Evolutionary conservation across 2,797 vertebrate genomes (phyloP).

Genomic region (Rachycentron canadum): DNA sequence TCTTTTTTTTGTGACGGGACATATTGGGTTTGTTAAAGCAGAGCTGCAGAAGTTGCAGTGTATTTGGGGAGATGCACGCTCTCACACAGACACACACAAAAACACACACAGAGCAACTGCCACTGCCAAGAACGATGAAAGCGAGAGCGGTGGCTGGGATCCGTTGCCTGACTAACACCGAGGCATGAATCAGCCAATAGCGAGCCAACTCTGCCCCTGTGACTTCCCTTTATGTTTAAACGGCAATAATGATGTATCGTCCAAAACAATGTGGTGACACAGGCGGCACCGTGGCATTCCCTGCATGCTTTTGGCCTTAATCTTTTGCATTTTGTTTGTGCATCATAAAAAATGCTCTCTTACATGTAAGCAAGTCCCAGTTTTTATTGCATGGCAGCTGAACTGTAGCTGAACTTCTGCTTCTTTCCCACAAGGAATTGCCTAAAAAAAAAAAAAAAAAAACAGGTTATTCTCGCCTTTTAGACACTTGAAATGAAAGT

Average conservation of each 20-base stretch:
- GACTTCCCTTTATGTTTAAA: conserved; percentile 67
- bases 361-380: conserved; percentile 14
- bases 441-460: conserved; percentile 18
- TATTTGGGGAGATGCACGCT: conserved; percentile 48
- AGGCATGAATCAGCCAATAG: conserved; percentile 75
- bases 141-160: conserved; percentile 68
- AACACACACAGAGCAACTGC: conserved; percentile 42
- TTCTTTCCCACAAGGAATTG: conserved; percentile 38
- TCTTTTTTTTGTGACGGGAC: conserved; percentile 9
- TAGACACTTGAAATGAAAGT: not conserved
- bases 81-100: conserved; percentile 47
- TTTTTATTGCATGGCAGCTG: conserved; percentile 24
- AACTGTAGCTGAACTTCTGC: conserved; percentile 58
- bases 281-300: conserved; percentile 51
- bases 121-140: conserved; percentile 70
- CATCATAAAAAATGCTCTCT: not conserved
- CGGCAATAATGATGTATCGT: conserved; percentile 50
- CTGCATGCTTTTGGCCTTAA: conserved; percentile 30
- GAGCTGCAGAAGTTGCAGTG: conserved; percentile 55
- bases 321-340: conserved; percentile 32
- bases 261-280: conserved; percentile 61
- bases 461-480: not conserved
- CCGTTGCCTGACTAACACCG: conserved; percentile 75
- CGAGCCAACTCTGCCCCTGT: conserved; percentile 65
- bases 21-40: conserved; percentile 36